Evolutionary conservation across 2,113 vertebrate genomes (phyloP), one percentile per base, ranked within the genome.

Genomic region (Chaetorhynchus papuensis): DNA sequence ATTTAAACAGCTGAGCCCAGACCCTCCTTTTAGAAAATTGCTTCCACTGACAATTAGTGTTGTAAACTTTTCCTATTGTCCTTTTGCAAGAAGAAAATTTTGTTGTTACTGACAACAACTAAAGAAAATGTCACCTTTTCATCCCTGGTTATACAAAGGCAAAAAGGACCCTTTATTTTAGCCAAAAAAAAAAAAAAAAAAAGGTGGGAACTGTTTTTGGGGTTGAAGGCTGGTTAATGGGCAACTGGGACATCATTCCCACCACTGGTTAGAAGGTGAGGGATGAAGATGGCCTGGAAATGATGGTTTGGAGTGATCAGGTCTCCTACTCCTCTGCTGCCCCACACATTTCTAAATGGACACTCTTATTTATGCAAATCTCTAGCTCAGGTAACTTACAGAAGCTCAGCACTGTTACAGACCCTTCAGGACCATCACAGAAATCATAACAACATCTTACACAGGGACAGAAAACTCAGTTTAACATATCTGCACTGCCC

Each of bases 1-100:
- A 78, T 94, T 94, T 89, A 89, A 92, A 89, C 91, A 94, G 91
- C 76, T 92, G 89, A 92, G 81, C 71, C 72, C 65, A 66, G 79
- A 92, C 28, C 30, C 50, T 28, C 31, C 44, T 83, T 59, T 33
- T 28, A 75, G 56, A 89, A 83, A 82, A 91, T 21, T 42, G 24
- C 35, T 74, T 92, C 84, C 45, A 45, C 54, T 44, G 60, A 44
- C 64, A 85, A 80, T 65, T 72, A 77, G 11, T 7, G 41, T 19
- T 90, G 39, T 47, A 77, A 96, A 70, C 64, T 71, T 88, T 70
- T 90, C 82, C 82, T 75, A 10, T 68, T 77, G 63, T 85, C 17
- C 15, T 90, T 87, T 19, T 47, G 33, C 16, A 54, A 66, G 82
- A 39, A 27, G 44, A 63, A 88, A 92, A 60, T 39, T 35, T 18